A percentile compares a stretch with the other conserved stretches of the same genome.
phyloP scores from a whole-genome alignment of 2,888 invertebrate genomes.

The Phania funesta region DNA sequence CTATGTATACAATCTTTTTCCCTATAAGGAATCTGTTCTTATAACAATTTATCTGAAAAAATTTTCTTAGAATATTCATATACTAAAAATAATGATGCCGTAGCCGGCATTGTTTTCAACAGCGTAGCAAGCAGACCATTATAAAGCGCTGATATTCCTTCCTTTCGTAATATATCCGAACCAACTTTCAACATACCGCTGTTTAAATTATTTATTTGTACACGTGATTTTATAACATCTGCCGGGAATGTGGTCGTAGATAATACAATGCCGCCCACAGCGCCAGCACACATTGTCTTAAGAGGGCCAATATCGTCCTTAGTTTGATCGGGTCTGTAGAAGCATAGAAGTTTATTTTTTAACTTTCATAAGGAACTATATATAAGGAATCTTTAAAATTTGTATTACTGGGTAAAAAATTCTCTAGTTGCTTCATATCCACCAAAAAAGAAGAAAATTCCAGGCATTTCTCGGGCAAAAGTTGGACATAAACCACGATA shows the following conservation, averaged over 20 bases:
- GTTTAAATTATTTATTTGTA: slow-evolving; percentile 90
- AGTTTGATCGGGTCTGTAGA: slow-evolving; percentile 83
- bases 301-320: slow-evolving; percentile 89
- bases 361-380: background rate
- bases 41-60: slow-evolving; percentile 65
- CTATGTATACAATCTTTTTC: background rate
- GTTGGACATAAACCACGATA: slow-evolving; percentile 95
- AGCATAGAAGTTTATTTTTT: slow-evolving; percentile 70
- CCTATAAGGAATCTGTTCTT: background rate
- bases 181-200: slow-evolving; percentile 85
- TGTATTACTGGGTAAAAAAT: slow-evolving; percentile 74
- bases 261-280: slow-evolving; percentile 92
- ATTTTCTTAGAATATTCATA: slow-evolving; percentile 96
- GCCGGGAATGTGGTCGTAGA: slow-evolving; percentile 97
- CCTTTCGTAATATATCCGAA: slow-evolving; percentile 85
- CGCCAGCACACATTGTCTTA: slow-evolving; percentile 93
- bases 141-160: slow-evolving; percentile 91
- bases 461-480: slow-evolving; percentile 97
- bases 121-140: slow-evolving; percentile 96
- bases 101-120: slow-evolving; percentile 96
- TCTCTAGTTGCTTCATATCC: slow-evolving; percentile 92
- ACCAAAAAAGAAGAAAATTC: slow-evolving; percentile 99
- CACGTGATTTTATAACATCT: slow-evolving; percentile 97
- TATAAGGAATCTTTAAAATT: background rate
- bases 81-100: slow-evolving; percentile 95